Conservation (phyloP, 2,113 vertebrate genomes). For the Pluvialis apricaria region DNA sequence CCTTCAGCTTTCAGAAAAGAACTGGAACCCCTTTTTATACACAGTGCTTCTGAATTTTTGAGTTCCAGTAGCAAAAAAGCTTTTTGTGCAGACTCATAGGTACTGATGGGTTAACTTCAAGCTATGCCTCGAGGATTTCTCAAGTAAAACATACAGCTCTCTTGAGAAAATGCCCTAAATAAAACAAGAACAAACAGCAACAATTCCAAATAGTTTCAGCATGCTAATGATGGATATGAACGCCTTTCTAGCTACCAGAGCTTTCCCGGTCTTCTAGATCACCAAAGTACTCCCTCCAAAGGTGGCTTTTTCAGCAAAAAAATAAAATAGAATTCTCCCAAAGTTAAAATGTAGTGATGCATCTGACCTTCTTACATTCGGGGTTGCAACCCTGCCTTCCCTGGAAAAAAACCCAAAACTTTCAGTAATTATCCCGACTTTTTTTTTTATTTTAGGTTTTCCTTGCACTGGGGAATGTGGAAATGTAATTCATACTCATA, state of each 20-base stretch:
- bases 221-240: neutral
- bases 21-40: neutral
- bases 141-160: neutral
- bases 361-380: neutral
- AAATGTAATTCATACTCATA: neutral
- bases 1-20: neutral
- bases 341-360: neutral
- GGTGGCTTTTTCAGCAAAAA: neutral
- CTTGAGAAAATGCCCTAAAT: neutral
- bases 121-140: neutral
- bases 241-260: neutral
- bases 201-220: neutral
- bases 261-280: neutral
- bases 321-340: neutral
- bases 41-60: constrained; percentile 10
- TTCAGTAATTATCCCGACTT: neutral
- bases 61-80: neutral
- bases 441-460: neutral
- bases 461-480: neutral
- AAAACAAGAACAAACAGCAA: neutral
- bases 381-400: neutral
- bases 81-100: neutral
- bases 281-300: neutral
- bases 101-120: neutral
- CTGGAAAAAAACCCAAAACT: neutral